Conservation (phyloP, 2,113 vertebrate species). For the Calypte anna region DNA sequence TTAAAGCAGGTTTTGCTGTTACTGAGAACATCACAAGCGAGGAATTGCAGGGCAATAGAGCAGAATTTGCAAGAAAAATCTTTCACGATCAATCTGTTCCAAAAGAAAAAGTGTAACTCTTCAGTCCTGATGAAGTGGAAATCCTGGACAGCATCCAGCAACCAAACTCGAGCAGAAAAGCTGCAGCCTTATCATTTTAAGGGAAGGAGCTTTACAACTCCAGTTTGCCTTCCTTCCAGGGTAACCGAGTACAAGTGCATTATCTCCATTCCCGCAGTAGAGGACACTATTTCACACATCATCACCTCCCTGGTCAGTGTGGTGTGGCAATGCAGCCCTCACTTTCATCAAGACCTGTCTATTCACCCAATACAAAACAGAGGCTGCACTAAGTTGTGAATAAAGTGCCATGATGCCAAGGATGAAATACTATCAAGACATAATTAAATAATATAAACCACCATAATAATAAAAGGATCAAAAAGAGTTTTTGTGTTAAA, state of each 20-base stretch:
- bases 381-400: background rate
- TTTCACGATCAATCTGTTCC: background rate
- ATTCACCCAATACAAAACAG: background rate
- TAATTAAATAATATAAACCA: background rate
- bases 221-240: background rate
- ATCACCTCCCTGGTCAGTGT: background rate
- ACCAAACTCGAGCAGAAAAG: background rate
- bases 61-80: background rate
- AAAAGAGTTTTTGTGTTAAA: background rate
- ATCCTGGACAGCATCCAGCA: background rate
- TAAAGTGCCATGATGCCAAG: background rate
- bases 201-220: background rate
- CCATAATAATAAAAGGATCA: background rate
- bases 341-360: background rate
- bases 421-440: background rate
- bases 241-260: background rate
- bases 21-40: background rate
- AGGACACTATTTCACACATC: conserved; percentile 1
- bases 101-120: background rate
- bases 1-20: background rate
- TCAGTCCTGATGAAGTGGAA: background rate
- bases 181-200: background rate
- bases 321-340: too few relatives aligned
- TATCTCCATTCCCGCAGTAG: background rate
- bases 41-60: background rate